A percentile compares a stretch with the other conserved stretches of the same genome.
phyloP scores from a whole-genome alignment of 2,888 invertebrate genomes.

The Andrena haemorrhoa region DNA sequence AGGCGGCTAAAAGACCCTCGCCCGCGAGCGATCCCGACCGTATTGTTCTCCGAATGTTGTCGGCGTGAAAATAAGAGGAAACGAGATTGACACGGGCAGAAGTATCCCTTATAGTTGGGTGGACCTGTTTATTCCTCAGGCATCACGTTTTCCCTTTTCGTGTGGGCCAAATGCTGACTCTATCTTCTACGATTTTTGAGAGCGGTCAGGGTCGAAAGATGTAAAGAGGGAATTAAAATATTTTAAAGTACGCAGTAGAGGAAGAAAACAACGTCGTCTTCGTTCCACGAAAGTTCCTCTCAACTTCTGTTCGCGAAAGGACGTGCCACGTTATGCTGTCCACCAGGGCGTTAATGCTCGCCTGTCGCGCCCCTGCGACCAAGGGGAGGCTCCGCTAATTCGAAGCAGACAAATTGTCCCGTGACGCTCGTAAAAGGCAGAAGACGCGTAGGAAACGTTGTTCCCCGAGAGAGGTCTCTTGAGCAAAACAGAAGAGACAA shows the following conservation, averaged over 20 bases:
- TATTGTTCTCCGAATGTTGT: background rate
- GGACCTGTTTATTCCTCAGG: background rate
- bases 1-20: background rate
- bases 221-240: background rate
- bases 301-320: too few species aligned
- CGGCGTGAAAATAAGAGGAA: background rate
- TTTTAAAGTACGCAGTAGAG: too few species aligned
- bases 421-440: background rate
- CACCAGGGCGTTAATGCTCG: background rate
- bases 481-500: conserved; percentile 36
- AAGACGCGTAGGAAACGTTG: background rate
- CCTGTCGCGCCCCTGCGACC: too few species aligned
- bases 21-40: background rate
- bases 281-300: too few species aligned
- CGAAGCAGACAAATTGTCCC: background rate
- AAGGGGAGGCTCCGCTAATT: background rate
- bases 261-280: too few species aligned
- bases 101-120: background rate
- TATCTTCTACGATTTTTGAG: too few species aligned
- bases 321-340: too few species aligned
- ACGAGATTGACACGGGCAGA: background rate
- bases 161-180: too few species aligned
- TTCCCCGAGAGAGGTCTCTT: conserved; percentile 15
- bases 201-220: background rate
- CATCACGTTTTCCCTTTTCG: background rate